Base-by-base conservation (phyloP, 2,797 vertebrate genomes). In the Sebastes cheni region DNA sequence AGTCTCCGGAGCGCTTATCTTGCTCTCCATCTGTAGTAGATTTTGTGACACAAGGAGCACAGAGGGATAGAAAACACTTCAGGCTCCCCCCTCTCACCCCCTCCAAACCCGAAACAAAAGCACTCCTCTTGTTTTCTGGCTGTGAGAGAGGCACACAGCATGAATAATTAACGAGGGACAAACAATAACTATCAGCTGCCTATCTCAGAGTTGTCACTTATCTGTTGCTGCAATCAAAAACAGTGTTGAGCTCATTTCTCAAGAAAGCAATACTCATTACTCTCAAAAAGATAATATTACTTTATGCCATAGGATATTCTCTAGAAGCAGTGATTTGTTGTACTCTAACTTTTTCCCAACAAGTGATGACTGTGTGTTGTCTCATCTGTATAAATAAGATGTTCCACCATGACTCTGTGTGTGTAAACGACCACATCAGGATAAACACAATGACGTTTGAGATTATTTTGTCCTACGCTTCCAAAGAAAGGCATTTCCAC, bases 1-100 rank as follows among this genome's bases (percentile, higher is more conserved):
- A 91, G 88, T 82, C 90, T 91, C 85, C 29, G 67, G 74, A 81
- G 88, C 61, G 76, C 93, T 95, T 95, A 95, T 96, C 94, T 91
- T 56, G 84, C 86, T 87, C 88, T 87, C 91, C 94, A 96, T 96
- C 95, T 96, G 94, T 89, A 89, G 91, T 87, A 88, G 93, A 93
- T 94, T 94, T 90, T 76, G 93, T 94, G 94, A 93, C 94, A 95
- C 75, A 67, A 90, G 91, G 89, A 86, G 88, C 88, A 79, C 77
- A 81, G 87, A 88, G 89, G 91, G 89, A 70, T 83, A 89, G 86
- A 93, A 94, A 94, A 92, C 91, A 95, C 91, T 92, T 90, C 77
- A 82, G 74, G 22, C 56, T 54, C 50, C 42, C 30, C 60, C 20
- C 6, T 6, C 60, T 25, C 32, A 10, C 20, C 83, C 79, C 85